Evolutionary conservation across 2,113 vertebrate genomes (phyloP).

Genomic region (Triplophysa tibetana): DNA sequence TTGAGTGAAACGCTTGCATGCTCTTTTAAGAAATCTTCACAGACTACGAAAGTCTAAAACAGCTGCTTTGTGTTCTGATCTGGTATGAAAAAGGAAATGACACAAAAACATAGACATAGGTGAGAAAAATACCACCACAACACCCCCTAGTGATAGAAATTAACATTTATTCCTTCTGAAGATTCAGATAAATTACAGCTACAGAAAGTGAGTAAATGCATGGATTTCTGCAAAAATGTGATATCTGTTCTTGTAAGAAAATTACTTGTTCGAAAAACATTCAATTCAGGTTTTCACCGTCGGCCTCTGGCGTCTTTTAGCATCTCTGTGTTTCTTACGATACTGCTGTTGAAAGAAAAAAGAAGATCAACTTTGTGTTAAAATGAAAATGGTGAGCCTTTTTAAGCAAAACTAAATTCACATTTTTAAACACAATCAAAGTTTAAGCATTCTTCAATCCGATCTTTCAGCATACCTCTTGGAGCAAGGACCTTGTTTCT

Average conservation of each 20-base stretch:
- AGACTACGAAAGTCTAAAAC: not conserved
- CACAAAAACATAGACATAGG: not conserved
- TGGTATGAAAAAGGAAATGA: conserved; percentile 12
- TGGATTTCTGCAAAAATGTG: not conserved
- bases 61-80: not conserved
- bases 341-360: conserved; percentile 76
- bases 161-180: not conserved
- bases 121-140: not conserved
- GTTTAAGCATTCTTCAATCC: no score
- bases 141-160: conserved; percentile 50
- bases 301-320: conserved; percentile 76
- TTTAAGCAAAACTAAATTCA: no score
- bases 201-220: not conserved
- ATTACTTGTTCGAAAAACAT: not conserved
- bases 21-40: not conserved
- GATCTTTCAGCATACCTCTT: conserved; percentile 60
- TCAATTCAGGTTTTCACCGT: conserved; percentile 62
- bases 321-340: conserved; percentile 89
- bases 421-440: no score
- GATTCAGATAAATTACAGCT: conserved; percentile 16
- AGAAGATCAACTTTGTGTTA: not conserved
- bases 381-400: no score
- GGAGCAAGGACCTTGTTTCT: conserved; percentile 66
- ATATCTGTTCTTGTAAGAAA: not conserved
- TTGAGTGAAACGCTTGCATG: no score